Evolutionary conservation across 2,113 vertebrate species (phyloP).

Genomic region (Bothrops jararaca): DNA sequence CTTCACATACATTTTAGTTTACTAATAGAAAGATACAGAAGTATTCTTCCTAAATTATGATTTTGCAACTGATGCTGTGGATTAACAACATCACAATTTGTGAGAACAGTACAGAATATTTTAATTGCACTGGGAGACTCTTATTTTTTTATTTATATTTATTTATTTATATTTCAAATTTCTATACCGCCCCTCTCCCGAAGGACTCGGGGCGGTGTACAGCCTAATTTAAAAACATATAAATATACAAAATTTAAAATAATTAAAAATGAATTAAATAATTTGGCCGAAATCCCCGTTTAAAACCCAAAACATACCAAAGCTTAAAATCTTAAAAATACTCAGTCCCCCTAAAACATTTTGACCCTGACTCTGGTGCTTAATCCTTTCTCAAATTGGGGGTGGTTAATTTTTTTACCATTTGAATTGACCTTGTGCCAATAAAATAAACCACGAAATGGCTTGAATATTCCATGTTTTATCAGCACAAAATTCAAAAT

Average conservation of each 20-base stretch:
- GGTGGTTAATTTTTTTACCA: background rate
- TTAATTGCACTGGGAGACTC: background rate
- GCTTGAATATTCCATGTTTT: background rate
- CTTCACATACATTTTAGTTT: background rate
- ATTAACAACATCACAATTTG: background rate
- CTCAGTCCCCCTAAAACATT: too few species aligned
- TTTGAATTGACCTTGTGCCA: background rate
- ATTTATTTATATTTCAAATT: too few species aligned
- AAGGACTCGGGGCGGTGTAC: too few species aligned
- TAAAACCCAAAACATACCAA: too few species aligned
- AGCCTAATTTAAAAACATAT: too few species aligned
- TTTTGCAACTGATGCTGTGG: background rate
- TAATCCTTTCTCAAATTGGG: background rate
- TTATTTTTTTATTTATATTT: too few species aligned
- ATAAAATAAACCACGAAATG: background rate
- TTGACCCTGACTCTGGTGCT: too few species aligned
- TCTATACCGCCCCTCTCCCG: too few species aligned
- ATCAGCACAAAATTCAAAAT: background rate
- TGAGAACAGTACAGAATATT: background rate
- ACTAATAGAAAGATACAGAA: background rate
- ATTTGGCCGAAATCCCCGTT: too few species aligned
- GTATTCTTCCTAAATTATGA: background rate
- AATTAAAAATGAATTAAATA: too few species aligned
- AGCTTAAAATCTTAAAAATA: too few species aligned
- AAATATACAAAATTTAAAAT: too few species aligned